phyloP scores from a whole-genome alignment of 1,140 invertebrate species.

The Portunus trituberculatus region DNA sequence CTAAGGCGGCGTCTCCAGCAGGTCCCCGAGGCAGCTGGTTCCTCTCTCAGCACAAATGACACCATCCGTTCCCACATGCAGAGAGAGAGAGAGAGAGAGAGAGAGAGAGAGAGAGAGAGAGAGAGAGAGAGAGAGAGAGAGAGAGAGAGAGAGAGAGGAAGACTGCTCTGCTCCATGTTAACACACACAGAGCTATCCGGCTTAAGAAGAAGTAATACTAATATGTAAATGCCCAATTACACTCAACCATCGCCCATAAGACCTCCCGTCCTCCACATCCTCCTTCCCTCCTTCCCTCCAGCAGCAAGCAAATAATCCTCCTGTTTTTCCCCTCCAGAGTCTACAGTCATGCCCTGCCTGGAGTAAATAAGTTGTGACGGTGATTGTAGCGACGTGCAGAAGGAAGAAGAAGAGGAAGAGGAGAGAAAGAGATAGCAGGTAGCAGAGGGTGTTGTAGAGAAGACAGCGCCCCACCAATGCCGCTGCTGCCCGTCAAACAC shows the following conservation, averaged over 20 bases:
- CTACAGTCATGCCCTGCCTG: too few species aligned
- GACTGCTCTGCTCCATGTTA: too few species aligned
- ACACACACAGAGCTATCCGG: too few species aligned
- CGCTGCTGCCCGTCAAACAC: conserved; percentile 4
- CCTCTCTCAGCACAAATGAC: conserved; percentile 20
- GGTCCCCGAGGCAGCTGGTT: conserved; percentile 16
- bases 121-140: neutral
- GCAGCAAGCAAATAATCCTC: too few species aligned
- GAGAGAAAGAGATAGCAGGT: neutral
- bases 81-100: conserved; percentile 28
- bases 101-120: conserved; percentile 17
- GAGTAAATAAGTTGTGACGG: too few species aligned
- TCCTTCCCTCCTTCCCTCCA: too few species aligned
- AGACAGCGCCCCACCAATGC: neutral
- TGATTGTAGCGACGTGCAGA: neutral
- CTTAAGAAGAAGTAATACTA: too few species aligned
- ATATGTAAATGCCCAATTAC: too few species aligned
- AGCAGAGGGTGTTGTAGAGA: neutral
- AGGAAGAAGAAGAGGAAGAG: neutral
- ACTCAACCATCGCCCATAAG: too few species aligned
- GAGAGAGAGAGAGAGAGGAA: too few species aligned
- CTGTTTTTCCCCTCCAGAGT: neutral
- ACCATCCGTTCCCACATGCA: neutral
- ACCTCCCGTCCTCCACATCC: too few species aligned
- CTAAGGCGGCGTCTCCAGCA: neutral